A percentile compares a stretch with the other conserved stretches of the same genome.
phyloP scores from a whole-genome alignment of 2,797 vertebrate species.

The Gouania willdenowi region DNA sequence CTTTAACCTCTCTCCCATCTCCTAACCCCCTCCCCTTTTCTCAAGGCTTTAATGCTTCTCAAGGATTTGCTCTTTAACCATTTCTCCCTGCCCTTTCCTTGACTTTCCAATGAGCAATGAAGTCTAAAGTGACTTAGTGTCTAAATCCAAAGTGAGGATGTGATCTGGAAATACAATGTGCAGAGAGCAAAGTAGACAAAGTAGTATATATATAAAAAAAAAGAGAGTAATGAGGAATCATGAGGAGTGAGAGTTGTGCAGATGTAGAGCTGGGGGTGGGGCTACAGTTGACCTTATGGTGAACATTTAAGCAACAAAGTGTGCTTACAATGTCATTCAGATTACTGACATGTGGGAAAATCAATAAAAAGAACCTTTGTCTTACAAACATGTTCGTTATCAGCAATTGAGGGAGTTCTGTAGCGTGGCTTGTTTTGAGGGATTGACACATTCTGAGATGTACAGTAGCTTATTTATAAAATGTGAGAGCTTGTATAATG shows the following conservation, averaged over 20 bases:
- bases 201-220: conserved; percentile 24
- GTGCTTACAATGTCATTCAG: no score
- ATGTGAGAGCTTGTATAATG: no score
- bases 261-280: conserved; percentile 2
- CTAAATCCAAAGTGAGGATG: conserved; percentile 47
- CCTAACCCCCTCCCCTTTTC: no score
- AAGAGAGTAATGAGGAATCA: conserved; percentile 11
- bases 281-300: no score
- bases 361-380: no score
- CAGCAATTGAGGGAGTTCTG: no score
- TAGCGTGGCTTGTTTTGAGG: no score
- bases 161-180: conserved; percentile 52
- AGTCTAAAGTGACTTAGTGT: conserved; percentile 52
- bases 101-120: conserved; percentile 54
- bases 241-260: conserved; percentile 4
- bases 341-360: no score
- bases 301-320: no score
- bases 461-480: no score
- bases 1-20: conserved; percentile 22
- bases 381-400: no score
- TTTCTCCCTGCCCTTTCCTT: conserved; percentile 47
- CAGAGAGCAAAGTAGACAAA: conserved; percentile 31
- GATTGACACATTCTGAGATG: no score
- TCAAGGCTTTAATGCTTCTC: neutral
- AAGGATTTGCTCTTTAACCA: conserved; percentile 18